Evolutionary conservation across 2,797 vertebrate species (phyloP).

Genomic region (Falco peregrinus): DNA sequence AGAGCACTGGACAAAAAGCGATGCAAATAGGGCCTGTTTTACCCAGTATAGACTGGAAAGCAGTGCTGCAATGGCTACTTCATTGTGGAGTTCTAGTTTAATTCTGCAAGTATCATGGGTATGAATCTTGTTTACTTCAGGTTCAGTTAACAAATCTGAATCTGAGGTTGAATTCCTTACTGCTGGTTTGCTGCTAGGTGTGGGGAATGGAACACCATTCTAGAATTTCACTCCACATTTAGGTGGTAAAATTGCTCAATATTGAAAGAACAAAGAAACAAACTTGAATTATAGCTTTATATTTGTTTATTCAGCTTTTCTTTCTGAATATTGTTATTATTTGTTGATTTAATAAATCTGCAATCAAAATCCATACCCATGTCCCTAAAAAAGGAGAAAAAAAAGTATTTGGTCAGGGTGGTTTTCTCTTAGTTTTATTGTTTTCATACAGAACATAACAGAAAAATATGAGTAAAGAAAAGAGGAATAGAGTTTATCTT

Average conservation of each 20-base stretch:
- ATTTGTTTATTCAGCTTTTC: background rate
- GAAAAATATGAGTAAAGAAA: background rate
- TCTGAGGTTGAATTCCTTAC: background rate
- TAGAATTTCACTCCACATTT: background rate
- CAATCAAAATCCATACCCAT: background rate
- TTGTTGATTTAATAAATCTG: background rate
- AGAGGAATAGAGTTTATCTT: background rate
- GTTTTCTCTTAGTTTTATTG: background rate
- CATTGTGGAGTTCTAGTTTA: background rate
- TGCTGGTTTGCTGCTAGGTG: background rate
- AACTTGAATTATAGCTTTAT: background rate
- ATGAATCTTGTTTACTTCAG: background rate
- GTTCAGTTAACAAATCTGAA: background rate
- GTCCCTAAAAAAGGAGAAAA: background rate
- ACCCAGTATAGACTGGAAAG: background rate
- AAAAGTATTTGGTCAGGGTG: background rate
- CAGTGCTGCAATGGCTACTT: background rate
- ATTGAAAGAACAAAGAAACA: background rate
- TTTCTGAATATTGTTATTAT: background rate
- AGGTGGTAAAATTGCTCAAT: background rate
- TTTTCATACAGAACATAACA: background rate
- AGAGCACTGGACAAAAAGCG: background rate
- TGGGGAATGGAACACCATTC: background rate
- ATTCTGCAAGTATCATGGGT: background rate
- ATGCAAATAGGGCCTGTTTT: background rate